phyloP scores from a whole-genome alignment of 1,140 invertebrate species.

The Leptinotarsa undecemlineata region DNA sequence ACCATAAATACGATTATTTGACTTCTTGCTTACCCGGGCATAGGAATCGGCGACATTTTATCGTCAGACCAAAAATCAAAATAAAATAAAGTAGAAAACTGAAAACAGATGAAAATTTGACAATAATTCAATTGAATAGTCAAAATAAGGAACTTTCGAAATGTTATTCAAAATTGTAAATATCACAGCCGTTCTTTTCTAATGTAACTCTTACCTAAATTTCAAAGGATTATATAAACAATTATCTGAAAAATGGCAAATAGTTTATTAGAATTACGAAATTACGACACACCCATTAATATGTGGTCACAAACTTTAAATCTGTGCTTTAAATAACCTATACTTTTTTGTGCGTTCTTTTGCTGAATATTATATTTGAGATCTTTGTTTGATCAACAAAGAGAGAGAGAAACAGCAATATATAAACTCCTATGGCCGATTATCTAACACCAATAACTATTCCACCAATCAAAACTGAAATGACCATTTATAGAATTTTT shows the following conservation, averaged over 20 bases:
- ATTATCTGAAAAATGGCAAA: slow-evolving; percentile 9
- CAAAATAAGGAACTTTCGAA: no score
- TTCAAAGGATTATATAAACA: background rate
- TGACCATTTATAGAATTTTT: slow-evolving; percentile 14
- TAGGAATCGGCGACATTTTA: slow-evolving; percentile 53
- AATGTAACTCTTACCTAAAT: background rate
- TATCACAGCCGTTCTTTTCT: no score
- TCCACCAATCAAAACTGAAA: slow-evolving; percentile 18
- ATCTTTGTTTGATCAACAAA: slow-evolving; percentile 9
- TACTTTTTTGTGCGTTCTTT: background rate
- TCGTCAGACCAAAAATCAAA: slow-evolving; percentile 13
- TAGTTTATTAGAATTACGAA: slow-evolving; percentile 1
- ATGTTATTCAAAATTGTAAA: no score
- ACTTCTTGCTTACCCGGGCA: slow-evolving; percentile 52
- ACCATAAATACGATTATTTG: background rate
- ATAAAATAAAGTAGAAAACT: slow-evolving; percentile 28
- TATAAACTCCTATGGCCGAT: background rate
- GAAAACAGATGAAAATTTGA: slow-evolving; percentile 28
- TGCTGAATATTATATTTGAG: background rate
- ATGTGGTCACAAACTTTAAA: slow-evolving; percentile 11
- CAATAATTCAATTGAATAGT: background rate
- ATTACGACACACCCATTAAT: slow-evolving; percentile 24
- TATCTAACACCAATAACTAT: background rate
- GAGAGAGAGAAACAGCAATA: background rate
- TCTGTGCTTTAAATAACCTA: background rate